Conservation (phyloP, 2,797 vertebrate genomes). For the Bryconaethiops microstoma region DNA sequence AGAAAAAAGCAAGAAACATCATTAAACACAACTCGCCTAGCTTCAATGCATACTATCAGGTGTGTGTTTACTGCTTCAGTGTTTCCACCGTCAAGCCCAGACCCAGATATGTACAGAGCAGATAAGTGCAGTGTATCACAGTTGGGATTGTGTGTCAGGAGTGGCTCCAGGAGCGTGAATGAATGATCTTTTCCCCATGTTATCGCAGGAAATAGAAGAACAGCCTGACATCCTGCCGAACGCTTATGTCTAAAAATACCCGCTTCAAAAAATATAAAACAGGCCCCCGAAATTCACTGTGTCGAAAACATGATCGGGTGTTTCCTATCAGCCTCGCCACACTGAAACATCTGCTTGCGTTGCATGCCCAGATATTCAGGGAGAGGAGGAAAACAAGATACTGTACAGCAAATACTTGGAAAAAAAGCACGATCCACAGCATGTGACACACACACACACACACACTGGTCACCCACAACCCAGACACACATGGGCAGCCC, state of each 20-base stretch:
- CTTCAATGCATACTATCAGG: background rate
- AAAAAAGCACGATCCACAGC: slow-evolving; percentile 39
- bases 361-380: slow-evolving; percentile 38
- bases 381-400: slow-evolving; percentile 35
- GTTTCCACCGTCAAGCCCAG: slow-evolving; percentile 22
- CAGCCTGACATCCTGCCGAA: slow-evolving; percentile 27
- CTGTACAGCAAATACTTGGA: slow-evolving; percentile 6
- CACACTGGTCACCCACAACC: slow-evolving; percentile 35
- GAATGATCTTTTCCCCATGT: slow-evolving; percentile 46
- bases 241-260: slow-evolving; percentile 43
- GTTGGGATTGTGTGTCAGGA: slow-evolving; percentile 21
- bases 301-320: slow-evolving; percentile 49
- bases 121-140: slow-evolving; percentile 19
- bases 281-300: slow-evolving; percentile 24
- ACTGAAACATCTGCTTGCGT: slow-evolving; percentile 29
- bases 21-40: background rate
- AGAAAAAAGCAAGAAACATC: background rate
- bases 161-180: slow-evolving; percentile 1
- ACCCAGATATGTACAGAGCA: slow-evolving; percentile 4
- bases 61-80: background rate
- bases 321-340: slow-evolving; percentile 44
- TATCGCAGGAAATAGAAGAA: slow-evolving; percentile 52
- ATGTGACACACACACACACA: slow-evolving; percentile 27
- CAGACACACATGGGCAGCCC: slow-evolving; percentile 23
- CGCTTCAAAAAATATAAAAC: slow-evolving; percentile 33